Percentiles rank a stretch among this genome's conserved stretches.
phyloP scores from a whole-genome alignment of 2,113 vertebrate genomes.

The Lasiurus borealis region DNA sequence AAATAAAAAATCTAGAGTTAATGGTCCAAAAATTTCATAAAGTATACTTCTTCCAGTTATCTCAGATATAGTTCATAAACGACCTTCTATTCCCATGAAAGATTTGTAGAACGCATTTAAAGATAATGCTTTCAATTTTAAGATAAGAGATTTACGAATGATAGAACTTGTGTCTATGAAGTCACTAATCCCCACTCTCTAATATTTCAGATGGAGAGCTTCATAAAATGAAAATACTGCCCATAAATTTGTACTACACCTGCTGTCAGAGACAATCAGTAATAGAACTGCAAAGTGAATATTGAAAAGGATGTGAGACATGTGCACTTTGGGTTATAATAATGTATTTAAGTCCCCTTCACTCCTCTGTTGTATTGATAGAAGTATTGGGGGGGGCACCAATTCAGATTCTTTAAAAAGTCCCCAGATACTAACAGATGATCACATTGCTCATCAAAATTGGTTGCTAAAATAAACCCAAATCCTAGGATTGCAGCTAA shows the following conservation, averaged over 20 bases:
- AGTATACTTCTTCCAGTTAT: constrained; percentile 55
- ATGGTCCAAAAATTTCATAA: constrained; percentile 75
- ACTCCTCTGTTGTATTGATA: background rate
- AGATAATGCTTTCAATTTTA: constrained; percentile 76
- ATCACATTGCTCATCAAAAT: background rate
- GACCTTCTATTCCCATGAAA: constrained; percentile 61
- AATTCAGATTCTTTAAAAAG: constrained; percentile 24
- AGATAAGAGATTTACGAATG: constrained; percentile 75
- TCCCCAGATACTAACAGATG: background rate
- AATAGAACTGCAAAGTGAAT: constrained; percentile 51
- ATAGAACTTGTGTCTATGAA: constrained; percentile 72
- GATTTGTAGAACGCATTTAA: constrained; percentile 74
- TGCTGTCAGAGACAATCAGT: constrained; percentile 56
- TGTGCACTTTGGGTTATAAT: constrained; percentile 1
- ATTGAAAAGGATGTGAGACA: constrained; percentile 16
- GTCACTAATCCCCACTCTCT: constrained; percentile 65
- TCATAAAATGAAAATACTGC: constrained; percentile 70
- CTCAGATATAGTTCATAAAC: constrained; percentile 62
- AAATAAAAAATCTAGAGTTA: constrained; percentile 77
- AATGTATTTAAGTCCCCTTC: background rate
- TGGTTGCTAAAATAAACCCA: background rate
- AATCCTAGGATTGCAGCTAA: background rate
- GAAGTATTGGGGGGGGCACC: background rate
- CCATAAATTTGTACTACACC: constrained; percentile 63
- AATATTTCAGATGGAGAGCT: constrained; percentile 72